Percentiles rank a stretch among this genome's conserved stretches.
Conservation (phyloP, 37 sponge, comb jelly and placozoan species). For the Ianthella basta region DNA sequence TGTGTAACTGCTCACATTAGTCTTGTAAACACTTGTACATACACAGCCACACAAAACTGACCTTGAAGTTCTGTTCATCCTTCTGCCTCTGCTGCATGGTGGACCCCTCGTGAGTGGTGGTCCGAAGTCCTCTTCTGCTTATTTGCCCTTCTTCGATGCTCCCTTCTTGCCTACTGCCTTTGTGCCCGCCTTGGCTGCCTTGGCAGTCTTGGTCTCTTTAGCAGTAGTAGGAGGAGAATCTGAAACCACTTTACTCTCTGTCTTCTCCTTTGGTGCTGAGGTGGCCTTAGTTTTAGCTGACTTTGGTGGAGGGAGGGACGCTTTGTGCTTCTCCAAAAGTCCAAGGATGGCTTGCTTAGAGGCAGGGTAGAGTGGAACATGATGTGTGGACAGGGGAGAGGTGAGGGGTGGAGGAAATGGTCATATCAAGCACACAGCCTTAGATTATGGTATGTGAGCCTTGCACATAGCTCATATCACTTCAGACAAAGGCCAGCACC, state of each 20-base stretch:
- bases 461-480: too few species aligned
- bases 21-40: too few species aligned
- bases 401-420: not conserved
- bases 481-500: too few species aligned
- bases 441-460: too few species aligned
- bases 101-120: slow-evolving; percentile 49
- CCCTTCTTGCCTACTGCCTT: slow-evolving; percentile 6
- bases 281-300: not conserved
- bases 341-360: slow-evolving; percentile 66
- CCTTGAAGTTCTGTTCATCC: slow-evolving; percentile 82
- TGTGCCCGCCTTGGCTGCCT: not conserved
- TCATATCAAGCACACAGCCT: not conserved
- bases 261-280: slow-evolving; percentile 17
- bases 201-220: slow-evolving; percentile 19
- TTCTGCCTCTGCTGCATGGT: slow-evolving; percentile 64
- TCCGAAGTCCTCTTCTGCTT: slow-evolving; percentile 28
- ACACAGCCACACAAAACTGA: too few species aligned
- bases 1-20: too few species aligned
- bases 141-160: not conserved
- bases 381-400: not conserved
- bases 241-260: not conserved
- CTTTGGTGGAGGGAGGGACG: slow-evolving; percentile 38
- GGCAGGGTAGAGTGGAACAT: slow-evolving; percentile 29
- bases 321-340: slow-evolving; percentile 60
- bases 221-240: slow-evolving; percentile 10